phyloP scores from a whole-genome alignment of 2,113 vertebrate species.

The Lycaon pictus region DNA sequence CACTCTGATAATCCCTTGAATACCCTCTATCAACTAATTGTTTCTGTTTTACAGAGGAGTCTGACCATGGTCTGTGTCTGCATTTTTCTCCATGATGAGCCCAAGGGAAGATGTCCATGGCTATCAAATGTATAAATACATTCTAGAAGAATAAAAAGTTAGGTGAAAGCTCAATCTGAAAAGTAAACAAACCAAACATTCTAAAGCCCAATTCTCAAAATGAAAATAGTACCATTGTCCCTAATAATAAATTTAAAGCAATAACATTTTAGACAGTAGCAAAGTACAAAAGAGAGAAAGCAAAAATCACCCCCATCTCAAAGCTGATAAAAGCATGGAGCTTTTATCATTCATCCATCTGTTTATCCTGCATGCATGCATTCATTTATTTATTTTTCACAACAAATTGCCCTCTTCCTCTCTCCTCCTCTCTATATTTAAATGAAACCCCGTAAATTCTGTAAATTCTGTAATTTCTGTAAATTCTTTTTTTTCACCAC shows the following conservation, averaged over 20 bases:
- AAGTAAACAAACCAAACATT: background rate
- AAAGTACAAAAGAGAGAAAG: background rate
- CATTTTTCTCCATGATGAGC: background rate
- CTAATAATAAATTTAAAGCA: background rate
- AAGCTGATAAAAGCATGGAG: background rate
- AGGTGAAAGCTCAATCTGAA: background rate
- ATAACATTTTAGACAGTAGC: background rate
- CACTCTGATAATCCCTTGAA: background rate
- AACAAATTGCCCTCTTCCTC: background rate
- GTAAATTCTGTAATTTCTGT: background rate
- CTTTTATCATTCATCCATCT: background rate
- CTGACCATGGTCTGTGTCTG: background rate
- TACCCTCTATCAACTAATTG: slow-evolving; percentile 38
- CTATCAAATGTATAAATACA: background rate
- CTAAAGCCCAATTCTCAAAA: background rate
- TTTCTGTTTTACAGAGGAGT: slow-evolving; percentile 66
- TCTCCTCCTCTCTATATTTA: background rate
- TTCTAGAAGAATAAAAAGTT: background rate
- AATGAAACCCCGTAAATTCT: background rate
- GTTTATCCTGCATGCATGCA: background rate
- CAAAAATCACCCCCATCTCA: background rate
- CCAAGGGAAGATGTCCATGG: background rate
- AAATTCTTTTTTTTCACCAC: background rate
- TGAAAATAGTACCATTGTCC: background rate
- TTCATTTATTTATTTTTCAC: background rate